A percentile compares a stretch with the other conserved stretches of the same genome.
phyloP scores from a whole-genome alignment of 2,888 invertebrate species.

The Nomada fabriciana region DNA sequence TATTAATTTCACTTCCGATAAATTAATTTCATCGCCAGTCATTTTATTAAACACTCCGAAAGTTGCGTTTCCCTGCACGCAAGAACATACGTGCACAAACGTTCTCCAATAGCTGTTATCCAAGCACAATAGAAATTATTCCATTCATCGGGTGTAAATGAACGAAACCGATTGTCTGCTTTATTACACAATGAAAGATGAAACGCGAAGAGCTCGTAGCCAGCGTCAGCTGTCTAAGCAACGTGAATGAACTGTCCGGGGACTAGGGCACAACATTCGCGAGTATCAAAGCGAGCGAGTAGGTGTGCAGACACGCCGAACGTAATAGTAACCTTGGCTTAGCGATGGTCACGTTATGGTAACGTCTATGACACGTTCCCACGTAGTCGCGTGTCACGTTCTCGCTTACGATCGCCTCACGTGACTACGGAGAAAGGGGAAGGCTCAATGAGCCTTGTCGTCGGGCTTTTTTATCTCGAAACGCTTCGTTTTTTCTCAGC shows the following conservation, averaged over 20 bases:
- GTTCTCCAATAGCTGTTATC: too few species aligned
- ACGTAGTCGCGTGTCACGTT: conserved; percentile 71
- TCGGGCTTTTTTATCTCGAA: conserved; percentile 38
- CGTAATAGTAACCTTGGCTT: conserved; percentile 84
- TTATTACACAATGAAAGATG: background rate
- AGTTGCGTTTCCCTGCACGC: too few species aligned
- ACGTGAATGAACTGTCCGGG: conserved; percentile 77
- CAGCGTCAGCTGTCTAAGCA: conserved; percentile 68
- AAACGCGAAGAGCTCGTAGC: conserved; percentile 66
- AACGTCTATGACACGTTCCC: conserved; percentile 81
- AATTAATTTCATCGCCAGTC: background rate
- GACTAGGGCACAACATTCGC: conserved; percentile 77
- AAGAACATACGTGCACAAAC: too few species aligned
- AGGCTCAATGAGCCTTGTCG: conserved; percentile 46
- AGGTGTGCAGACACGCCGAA: conserved; percentile 78
- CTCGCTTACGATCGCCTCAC: conserved; percentile 67
- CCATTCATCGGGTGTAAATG: background rate
- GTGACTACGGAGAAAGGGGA: conserved; percentile 50
- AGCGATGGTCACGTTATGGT: conserved; percentile 74
- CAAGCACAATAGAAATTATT: background rate
- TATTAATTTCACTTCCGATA: too few species aligned
- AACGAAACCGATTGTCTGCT: background rate
- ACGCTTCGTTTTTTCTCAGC: conserved; percentile 5
- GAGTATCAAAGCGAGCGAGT: conserved; percentile 80
- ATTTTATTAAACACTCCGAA: background rate